Conservation (phyloP, 2,113 vertebrate genomes). For the Oncorhynchus gorbuscha region DNA sequence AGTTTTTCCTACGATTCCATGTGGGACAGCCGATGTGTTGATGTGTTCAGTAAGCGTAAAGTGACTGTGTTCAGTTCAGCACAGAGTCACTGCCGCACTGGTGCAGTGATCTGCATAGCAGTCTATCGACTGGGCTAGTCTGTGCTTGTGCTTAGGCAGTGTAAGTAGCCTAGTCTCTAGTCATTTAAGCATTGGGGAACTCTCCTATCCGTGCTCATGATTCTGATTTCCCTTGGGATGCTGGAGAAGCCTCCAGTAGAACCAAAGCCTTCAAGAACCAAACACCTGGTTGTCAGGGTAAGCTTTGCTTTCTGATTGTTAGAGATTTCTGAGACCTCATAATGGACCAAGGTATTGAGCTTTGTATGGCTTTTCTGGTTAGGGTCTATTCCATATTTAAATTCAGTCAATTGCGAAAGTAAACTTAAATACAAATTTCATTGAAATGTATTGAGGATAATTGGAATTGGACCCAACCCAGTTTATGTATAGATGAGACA, state of each 20-base stretch:
- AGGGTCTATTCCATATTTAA: too few relatives aligned
- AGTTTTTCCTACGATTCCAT: conserved; percentile 47
- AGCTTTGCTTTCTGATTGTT: conserved; percentile 49
- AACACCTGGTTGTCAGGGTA: conserved; percentile 73
- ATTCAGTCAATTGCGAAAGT: too few relatives aligned
- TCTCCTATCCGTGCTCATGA: conserved; percentile 33
- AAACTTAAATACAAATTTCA: too few relatives aligned
- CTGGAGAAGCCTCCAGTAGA: conserved; percentile 74
- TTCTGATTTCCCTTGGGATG: conserved; percentile 64
- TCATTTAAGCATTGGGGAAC: too few relatives aligned
- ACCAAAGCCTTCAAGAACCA: conserved; percentile 64
- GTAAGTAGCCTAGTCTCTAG: not conserved
- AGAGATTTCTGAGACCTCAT: not conserved
- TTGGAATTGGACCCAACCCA: too few relatives aligned
- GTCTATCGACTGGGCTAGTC: not conserved
- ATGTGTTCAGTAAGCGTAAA: conserved; percentile 50
- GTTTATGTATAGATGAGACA: too few relatives aligned
- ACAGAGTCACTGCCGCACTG: conserved; percentile 2
- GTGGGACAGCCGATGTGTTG: conserved; percentile 48
- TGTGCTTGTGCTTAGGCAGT: conserved; percentile 19
- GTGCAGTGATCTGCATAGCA: not conserved
- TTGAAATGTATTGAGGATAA: too few relatives aligned
- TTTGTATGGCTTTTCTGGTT: too few relatives aligned
- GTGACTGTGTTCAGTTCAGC: conserved; percentile 31
- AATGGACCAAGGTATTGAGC: too few relatives aligned